These are phyloP conservation scores for Globodera rostochiensis DNA, from an alignment of 1,140 invertebrate species.

Conservation along the genomic window DNA sequence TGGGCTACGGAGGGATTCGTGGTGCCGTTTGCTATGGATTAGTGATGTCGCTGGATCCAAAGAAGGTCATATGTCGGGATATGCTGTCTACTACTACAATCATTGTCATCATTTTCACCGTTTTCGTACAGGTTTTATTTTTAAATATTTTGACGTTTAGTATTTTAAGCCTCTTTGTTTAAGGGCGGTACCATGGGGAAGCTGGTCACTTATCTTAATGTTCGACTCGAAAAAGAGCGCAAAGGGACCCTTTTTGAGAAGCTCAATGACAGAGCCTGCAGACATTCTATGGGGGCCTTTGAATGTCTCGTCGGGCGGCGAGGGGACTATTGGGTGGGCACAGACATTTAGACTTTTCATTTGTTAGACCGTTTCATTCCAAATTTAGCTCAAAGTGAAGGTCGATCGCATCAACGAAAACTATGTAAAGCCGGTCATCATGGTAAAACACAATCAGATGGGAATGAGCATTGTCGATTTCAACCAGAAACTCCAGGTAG, in stretches of 20 bases:
- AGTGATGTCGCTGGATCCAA: constrained; percentile 81
- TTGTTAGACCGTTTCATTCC: no score
- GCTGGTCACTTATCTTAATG: constrained; percentile 47
- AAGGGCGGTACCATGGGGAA: constrained; percentile 46
- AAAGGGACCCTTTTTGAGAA: constrained; percentile 54
- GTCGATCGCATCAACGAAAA: constrained; percentile 40
- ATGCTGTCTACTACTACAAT: constrained; percentile 98
- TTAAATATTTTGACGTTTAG: not conserved
- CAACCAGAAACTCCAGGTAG: constrained; percentile 43
- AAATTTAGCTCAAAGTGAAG: constrained; percentile 40
- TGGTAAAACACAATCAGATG: constrained; percentile 30
- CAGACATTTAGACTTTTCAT: not conserved
- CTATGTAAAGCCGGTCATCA: constrained; percentile 42
- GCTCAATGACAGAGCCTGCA: constrained; percentile 50
- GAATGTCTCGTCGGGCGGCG: constrained; percentile 49
- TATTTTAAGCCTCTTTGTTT: constrained; percentile 16
- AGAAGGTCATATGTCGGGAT: constrained; percentile 68
- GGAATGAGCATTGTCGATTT: constrained; percentile 45
- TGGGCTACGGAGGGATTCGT: constrained; percentile 59
- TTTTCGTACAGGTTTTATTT: constrained; percentile 77
- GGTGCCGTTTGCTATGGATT: constrained; percentile 56
- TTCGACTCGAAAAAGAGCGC: constrained; percentile 49
- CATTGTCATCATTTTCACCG: constrained; percentile 95
- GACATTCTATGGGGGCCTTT: constrained; percentile 49
- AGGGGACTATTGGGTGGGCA: constrained; percentile 51